Conservation (phyloP, 1,140 invertebrate species). For the Schlechtendalia chinensis region DNA sequence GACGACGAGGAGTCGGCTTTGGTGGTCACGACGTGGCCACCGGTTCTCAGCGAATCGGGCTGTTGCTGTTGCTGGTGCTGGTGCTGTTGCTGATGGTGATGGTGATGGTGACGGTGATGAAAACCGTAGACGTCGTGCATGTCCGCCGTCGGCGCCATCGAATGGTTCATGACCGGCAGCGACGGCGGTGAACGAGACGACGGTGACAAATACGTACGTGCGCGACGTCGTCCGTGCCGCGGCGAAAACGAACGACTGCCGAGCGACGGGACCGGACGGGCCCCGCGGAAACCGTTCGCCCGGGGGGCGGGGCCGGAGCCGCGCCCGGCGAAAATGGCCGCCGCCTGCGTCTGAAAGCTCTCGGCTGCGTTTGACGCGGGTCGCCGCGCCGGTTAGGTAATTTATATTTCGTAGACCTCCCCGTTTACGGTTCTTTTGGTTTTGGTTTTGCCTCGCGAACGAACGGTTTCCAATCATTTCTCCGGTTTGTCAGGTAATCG, state of each 20-base stretch:
- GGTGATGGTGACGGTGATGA: conserved; percentile 40
- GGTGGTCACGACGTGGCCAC: conserved; percentile 49
- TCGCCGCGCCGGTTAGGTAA: too few relatives aligned
- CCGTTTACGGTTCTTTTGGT: too few relatives aligned
- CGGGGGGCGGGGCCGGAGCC: conserved; percentile 2
- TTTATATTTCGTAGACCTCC: too few relatives aligned
- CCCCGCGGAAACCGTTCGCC: background rate
- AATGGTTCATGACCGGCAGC: conserved; percentile 10
- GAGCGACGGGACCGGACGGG: background rate
- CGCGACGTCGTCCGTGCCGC: too few relatives aligned
- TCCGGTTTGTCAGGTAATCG: too few relatives aligned
- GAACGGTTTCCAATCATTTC: too few relatives aligned
- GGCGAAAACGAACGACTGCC: too few relatives aligned
- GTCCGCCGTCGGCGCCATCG: conserved; percentile 21
- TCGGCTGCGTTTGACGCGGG: too few relatives aligned
- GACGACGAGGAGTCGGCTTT: conserved; percentile 52
- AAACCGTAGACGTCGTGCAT: conserved; percentile 39
- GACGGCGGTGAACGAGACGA: too few relatives aligned
- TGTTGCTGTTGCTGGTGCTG: conserved; percentile 29
- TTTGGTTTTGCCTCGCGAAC: too few relatives aligned
- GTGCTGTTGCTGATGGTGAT: conserved; percentile 34
- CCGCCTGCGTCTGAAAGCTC: conserved; percentile 26
- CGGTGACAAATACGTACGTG: too few relatives aligned
- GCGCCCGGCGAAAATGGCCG: conserved; percentile 33
- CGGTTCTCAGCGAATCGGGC: conserved; percentile 41